Evolutionary conservation across 2,113 vertebrate genomes (phyloP), one percentile per base, ranked within the genome.

Genomic region (Amia ocellicauda): DNA sequence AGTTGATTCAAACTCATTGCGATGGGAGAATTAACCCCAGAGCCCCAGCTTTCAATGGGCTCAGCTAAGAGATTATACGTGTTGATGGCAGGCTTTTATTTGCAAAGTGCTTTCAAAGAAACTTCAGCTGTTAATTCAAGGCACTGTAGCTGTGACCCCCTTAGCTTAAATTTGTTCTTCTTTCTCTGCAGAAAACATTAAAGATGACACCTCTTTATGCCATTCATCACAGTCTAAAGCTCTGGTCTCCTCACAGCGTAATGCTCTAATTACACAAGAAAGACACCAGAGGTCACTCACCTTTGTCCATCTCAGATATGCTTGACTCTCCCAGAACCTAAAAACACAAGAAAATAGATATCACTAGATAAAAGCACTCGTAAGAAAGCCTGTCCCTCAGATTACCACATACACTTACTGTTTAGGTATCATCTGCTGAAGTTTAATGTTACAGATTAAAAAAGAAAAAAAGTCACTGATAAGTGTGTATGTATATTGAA

Each of bases 21-120:
- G 93, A 98, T 94, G 93, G 96, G 89, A 90, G 94, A 97, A 97
- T 99, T 99, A 98, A 98, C 95, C 95, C 91, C 92, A 63, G 86
- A 90, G 91, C 87, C 91, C 90, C 70, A 89, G 89, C 91, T 95
- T 97, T 98, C 93, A 97, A 93, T 95, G 90, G 92, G 83, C 91
- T 89, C 93, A 92, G 91, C 92, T 93, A 93, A 93, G 93, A 98
- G 94, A 98, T 97, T 96, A 97, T 94, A 93, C 87, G 92, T 95
- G 93, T 94, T 94, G 93, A 97, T 96, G 93, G 93, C 92, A 92
- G 91, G 91, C 90, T 91, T 94, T 94, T 93, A 89, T 92, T 91
- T 88, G 83, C 83, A 83, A 85, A 83, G 87, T 87, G 87, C 89
- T 94, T 94, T 92, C 89, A 93, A 91, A 91, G 85, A 85, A 80